phyloP scores from a whole-genome alignment of 2,797 vertebrate genomes.

The Sebastes miniatus region DNA sequence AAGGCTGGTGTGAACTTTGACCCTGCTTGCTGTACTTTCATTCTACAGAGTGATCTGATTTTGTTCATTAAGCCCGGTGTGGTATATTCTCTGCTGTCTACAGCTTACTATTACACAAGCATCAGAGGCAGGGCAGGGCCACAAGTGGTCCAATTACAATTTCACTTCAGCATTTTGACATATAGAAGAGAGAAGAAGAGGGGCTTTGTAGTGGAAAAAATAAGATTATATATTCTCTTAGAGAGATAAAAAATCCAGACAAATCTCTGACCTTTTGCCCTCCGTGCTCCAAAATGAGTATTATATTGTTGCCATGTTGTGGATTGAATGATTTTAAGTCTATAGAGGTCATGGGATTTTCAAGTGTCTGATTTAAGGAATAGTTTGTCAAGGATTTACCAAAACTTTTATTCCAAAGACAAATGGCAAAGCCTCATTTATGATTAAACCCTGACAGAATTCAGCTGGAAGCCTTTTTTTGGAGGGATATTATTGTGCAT shows the following conservation, averaged over 20 bases:
- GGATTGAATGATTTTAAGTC: background rate
- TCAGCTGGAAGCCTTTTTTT: slow-evolving; percentile 2
- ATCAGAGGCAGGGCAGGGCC: slow-evolving; percentile 54
- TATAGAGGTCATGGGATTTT: background rate
- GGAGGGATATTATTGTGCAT: background rate
- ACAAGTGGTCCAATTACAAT: slow-evolving; percentile 63
- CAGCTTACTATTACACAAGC: slow-evolving; percentile 56
- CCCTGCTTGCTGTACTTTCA: slow-evolving; percentile 58
- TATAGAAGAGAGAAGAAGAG: slow-evolving; percentile 22
- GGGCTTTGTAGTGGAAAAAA: background rate
- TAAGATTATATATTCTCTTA: background rate
- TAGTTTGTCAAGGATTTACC: background rate
- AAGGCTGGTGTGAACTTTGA: slow-evolving; percentile 68
- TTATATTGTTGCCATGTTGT: background rate
- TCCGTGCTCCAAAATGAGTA: background rate
- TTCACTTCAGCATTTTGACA: slow-evolving; percentile 58
- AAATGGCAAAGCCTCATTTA: background rate
- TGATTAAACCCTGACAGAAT: slow-evolving; percentile 27
- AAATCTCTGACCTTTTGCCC: slow-evolving; percentile 5
- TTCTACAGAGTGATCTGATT: slow-evolving; percentile 69
- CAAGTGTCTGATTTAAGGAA: background rate
- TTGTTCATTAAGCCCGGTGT: slow-evolving; percentile 72
- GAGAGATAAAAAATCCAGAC: slow-evolving; percentile 20
- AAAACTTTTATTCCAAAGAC: slow-evolving; percentile 4
- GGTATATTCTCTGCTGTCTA: slow-evolving; percentile 54